Conservation (phyloP, 2,797 vertebrate species). For the Pachyuromys duprasi region DNA sequence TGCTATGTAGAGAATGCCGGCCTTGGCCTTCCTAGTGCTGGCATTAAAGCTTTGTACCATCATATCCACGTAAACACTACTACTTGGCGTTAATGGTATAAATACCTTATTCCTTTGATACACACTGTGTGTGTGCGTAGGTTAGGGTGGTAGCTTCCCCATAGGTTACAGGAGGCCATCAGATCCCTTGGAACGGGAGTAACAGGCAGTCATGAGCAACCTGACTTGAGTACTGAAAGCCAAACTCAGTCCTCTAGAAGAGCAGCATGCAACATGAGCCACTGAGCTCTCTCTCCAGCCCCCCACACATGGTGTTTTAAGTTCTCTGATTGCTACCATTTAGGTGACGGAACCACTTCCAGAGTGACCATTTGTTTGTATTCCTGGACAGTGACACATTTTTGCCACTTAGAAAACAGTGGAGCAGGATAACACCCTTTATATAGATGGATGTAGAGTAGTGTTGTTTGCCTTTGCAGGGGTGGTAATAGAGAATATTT, state of each 20-base stretch:
- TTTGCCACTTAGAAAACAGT: background rate
- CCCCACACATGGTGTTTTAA: background rate
- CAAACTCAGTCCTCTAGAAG: background rate
- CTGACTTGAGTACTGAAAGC: background rate
- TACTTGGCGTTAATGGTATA: background rate
- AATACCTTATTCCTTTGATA: background rate
- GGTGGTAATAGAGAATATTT: background rate
- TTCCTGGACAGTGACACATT: background rate
- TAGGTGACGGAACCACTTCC: too few relatives aligned
- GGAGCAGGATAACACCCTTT: background rate
- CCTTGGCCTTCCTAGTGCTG: background rate
- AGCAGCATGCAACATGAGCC: background rate
- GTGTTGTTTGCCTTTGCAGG: background rate
- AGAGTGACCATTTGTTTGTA: background rate
- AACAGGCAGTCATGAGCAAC: too few relatives aligned
- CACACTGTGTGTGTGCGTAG: background rate
- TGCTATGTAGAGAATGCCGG: background rate
- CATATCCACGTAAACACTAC: background rate
- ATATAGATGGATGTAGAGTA: background rate
- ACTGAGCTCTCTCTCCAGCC: background rate
- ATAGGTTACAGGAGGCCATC: background rate
- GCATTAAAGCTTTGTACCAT: background rate
- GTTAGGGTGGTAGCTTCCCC: background rate
- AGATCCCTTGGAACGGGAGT: background rate
- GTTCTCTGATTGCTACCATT: background rate